Percentiles rank a stretch among this genome's conserved stretches.
These are phyloP conservation scores for Agriopis leucophaearia DNA, from an alignment of 2,888 invertebrate species.

Conservation along the genomic window DNA sequence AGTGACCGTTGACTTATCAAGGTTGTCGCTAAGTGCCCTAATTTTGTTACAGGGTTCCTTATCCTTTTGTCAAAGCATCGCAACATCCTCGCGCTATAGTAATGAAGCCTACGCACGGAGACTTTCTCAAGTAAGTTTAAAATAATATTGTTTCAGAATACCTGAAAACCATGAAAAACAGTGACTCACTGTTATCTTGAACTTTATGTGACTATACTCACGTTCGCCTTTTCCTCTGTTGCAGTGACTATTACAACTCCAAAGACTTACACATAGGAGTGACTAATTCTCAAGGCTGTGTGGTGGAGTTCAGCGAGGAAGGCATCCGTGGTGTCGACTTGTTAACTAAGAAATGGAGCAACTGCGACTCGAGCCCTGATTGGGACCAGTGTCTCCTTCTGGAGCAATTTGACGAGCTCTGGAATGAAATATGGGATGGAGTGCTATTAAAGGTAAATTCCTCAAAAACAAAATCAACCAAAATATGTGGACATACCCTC, in stretches of 20 bases:
- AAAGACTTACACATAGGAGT: constrained; percentile 96
- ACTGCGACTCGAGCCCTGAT: constrained; percentile 83
- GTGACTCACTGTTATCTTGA: constrained; percentile 42
- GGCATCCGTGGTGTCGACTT: constrained; percentile 88
- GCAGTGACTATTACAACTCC: constrained; percentile 92
- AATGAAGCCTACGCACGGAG: constrained; percentile 94
- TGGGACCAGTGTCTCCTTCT: constrained; percentile 91
- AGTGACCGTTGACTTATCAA: constrained; percentile 44
- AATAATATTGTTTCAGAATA: constrained; percentile 42
- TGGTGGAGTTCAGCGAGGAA: constrained; percentile 94
- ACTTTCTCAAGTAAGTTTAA: constrained; percentile 92
- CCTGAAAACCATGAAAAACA: constrained; percentile 1
- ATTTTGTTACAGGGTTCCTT: constrained; percentile 89
- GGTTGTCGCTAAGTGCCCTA: constrained; percentile 70
- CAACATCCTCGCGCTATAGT: constrained; percentile 93
- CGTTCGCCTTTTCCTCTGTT: constrained; percentile 36
- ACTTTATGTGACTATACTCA: constrained; percentile 23
- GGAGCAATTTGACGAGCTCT: constrained; percentile 89
- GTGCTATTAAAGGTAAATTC: constrained; percentile 83
- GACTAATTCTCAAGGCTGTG: constrained; percentile 92
- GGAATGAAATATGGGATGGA: constrained; percentile 93
- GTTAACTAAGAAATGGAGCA: constrained; percentile 88
- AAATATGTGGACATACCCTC: background rate
- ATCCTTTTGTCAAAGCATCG: constrained; percentile 94
- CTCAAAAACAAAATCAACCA: constrained; percentile 28